A percentile compares a stretch with the other conserved stretches of the same genome.
Conservation (phyloP, 2,113 vertebrate genomes). For the Megaleporinus macrocephalus region DNA sequence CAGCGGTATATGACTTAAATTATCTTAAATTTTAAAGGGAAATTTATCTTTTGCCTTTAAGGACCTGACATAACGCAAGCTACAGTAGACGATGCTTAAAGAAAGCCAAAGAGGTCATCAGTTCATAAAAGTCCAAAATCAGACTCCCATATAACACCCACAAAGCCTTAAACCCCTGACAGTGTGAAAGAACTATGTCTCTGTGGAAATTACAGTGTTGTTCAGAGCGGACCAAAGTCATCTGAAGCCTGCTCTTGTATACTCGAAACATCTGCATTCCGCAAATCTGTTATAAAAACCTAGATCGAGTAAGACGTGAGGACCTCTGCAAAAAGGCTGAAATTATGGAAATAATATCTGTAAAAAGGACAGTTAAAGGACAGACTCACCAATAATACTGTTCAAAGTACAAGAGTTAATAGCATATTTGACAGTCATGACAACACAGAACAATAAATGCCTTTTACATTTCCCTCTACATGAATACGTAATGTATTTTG, state of each 20-base stretch:
- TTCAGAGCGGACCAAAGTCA: conserved; percentile 13
- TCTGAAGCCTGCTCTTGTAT: conserved; percentile 19
- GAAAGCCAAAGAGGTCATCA: conserved; percentile 33
- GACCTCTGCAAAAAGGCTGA: conserved; percentile 9
- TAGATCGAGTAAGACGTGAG: not conserved
- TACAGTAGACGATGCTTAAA: conserved; percentile 70
- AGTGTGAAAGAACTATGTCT: conserved; percentile 13
- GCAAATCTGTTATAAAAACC: not conserved
- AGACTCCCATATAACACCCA: conserved; percentile 37
- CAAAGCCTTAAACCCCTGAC: conserved; percentile 52
- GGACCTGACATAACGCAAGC: conserved; percentile 51
- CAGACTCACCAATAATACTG: conserved; percentile 45
- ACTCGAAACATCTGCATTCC: conserved; percentile 18
- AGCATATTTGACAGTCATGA: conserved; percentile 51
- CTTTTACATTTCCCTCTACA: conserved; percentile 25
- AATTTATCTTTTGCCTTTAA: not conserved
- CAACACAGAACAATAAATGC: conserved; percentile 26
- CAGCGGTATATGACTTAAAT: no score
- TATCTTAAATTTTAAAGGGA: not conserved
- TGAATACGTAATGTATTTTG: conserved; percentile 19
- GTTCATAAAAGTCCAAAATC: conserved; percentile 39
- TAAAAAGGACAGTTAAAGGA: conserved; percentile 1
- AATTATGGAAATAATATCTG: conserved; percentile 4
- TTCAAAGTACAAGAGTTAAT: conserved; percentile 48
- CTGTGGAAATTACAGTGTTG: conserved; percentile 52